A percentile compares a stretch with the other conserved stretches of the same genome.
Evolutionary conservation across 2,113 vertebrate genomes (phyloP).

Genomic region (Hirundichthys speculiger): DNA sequence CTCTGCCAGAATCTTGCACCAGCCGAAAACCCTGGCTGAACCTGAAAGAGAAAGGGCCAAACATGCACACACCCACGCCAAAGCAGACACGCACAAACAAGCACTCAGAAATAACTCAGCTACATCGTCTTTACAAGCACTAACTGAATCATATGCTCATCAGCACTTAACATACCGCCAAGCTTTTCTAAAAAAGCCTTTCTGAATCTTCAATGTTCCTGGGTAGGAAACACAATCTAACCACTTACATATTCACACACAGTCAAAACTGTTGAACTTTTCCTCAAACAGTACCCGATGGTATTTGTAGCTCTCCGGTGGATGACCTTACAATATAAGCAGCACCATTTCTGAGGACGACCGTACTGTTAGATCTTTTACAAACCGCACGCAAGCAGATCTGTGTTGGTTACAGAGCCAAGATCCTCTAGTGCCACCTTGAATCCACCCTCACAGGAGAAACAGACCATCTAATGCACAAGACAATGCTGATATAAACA

Average conservation of each 20-base stretch:
- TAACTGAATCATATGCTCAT: slow-evolving; percentile 56
- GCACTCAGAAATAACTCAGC: background rate
- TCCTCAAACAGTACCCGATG: slow-evolving; percentile 13
- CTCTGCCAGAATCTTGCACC: slow-evolving; percentile 27
- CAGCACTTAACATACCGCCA: slow-evolving; percentile 42
- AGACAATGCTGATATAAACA: background rate
- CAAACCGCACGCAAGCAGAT: no score
- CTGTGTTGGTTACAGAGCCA: no score
- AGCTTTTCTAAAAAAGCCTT: slow-evolving; percentile 34
- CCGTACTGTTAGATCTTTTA: no score
- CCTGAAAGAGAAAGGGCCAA: slow-evolving; percentile 50
- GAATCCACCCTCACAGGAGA: background rate
- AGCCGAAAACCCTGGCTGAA: slow-evolving; percentile 35
- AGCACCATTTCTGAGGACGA: background rate
- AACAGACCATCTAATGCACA: background rate
- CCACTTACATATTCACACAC: slow-evolving; percentile 2
- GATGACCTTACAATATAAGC: slow-evolving; percentile 6
- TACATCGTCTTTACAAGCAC: slow-evolving; percentile 43
- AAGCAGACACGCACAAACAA: slow-evolving; percentile 3
- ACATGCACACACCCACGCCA: slow-evolving; percentile 4
- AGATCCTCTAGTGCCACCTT: background rate
- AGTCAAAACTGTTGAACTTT: background rate
- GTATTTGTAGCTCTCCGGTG: slow-evolving; percentile 1
- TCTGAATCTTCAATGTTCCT: slow-evolving; percentile 6
- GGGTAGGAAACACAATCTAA: slow-evolving; percentile 20